These are phyloP conservation scores for Antennarius striatus DNA, from an alignment of 2,113 vertebrate species.

Conservation along the genomic window DNA sequence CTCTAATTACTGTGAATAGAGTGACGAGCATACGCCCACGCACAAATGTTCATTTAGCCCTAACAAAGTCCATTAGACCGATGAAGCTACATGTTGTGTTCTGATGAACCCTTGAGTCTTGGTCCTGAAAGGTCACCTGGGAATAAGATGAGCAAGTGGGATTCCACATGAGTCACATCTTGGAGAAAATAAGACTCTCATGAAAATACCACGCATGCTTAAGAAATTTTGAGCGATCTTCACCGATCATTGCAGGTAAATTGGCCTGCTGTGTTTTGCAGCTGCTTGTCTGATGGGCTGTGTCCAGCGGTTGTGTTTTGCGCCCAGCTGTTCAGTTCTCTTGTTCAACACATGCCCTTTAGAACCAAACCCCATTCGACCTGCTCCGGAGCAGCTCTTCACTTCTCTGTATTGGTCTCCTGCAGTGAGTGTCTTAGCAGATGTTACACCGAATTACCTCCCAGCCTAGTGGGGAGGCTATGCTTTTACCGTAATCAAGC, in stretches of 20 bases:
- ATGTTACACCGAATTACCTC: conserved; percentile 65
- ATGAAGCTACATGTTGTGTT: neutral
- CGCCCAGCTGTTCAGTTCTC: conserved; percentile 55
- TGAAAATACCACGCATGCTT: conserved; percentile 9
- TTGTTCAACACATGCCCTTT: conserved; percentile 24
- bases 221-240: conserved; percentile 5
- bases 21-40: neutral
- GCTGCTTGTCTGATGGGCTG: conserved; percentile 26
- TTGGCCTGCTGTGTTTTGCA: conserved; percentile 20
- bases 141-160: conserved; percentile 2
- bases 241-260: conserved; percentile 17
- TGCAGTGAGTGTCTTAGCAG: conserved; percentile 60
- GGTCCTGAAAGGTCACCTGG: neutral
- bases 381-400: conserved; percentile 28
- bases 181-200: neutral
- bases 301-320: conserved; percentile 18
- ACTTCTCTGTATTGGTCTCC: conserved; percentile 26
- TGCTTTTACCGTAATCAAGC: conserved; percentile 59
- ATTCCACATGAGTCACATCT: conserved; percentile 11
- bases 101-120: conserved; percentile 9
- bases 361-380: conserved; percentile 20
- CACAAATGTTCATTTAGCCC: neutral
- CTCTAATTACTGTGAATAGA: conserved; percentile 10
- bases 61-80: neutral
- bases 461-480: conserved; percentile 43